Evolutionary conservation across 2,888 invertebrate genomes (phyloP), one percentile per base, ranked within the genome.

Genomic region (Drosophila kokeensis): DNA sequence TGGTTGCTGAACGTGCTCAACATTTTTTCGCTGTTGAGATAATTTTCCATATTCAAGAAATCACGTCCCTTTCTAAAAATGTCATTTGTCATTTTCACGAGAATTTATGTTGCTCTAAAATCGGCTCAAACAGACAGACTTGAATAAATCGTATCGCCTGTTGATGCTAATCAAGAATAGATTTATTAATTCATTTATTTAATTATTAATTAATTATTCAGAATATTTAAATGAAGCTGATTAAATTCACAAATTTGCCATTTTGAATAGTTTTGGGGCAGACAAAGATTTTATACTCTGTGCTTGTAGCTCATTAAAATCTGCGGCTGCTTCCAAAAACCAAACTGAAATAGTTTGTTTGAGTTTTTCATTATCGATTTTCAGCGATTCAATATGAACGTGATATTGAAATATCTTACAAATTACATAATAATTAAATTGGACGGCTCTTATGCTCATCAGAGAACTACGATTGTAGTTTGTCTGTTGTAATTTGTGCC

Each of bases 401-500:
- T 8, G 4, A 49, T 8, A 49, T 50, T 18, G 1, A 50, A 50
- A 29, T 27, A 18, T 11, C 3, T 2, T 29, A 2, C 21, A 57
- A 60, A 50, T 61, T n/a, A 10, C 36, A 8, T 30, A 4, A 27
- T 50, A 45, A 66, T 66, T 40, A 45, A 38, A 45, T 15, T 48
- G 54, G 50, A 59, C 45, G 5, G 27, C 58, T 34, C 60, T 34
- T 3, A 57, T 40, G 11, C 13, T 24, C 32, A 53, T 8, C 38
- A n/a, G 18, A 53, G 30, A 53, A 48, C 45, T 45, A 24, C 15
- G 30, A 58, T 62, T 58, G 40, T 74, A 55, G 36, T 24, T 74
- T 61, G 36, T 27, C 29, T 29, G 34, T 15, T 75, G 64, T 52
- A 36, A 61, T 61, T 69, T 66, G 7, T 66, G 61, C 75, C 69